Evolutionary conservation across 2,888 invertebrate species (phyloP).

Genomic region (Leucophenga maculata): DNA sequence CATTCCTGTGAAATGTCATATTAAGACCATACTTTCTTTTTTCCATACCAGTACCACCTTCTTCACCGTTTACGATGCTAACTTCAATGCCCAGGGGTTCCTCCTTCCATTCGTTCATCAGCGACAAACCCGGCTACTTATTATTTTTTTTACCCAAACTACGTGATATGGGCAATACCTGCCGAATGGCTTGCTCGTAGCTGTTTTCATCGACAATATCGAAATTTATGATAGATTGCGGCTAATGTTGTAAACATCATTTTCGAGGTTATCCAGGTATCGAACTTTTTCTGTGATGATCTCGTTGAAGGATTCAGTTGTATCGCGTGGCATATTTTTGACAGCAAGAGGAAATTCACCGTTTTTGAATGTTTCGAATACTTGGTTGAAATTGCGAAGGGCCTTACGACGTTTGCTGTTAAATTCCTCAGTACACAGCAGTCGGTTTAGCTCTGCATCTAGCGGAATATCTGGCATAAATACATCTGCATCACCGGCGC

Average conservation of each 20-base stretch:
- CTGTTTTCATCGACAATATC: slow-evolving; percentile 65
- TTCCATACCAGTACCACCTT: no score
- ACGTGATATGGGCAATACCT: not conserved
- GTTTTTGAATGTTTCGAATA: slow-evolving; percentile 73
- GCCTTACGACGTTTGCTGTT: slow-evolving; percentile 76
- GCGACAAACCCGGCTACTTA: not conserved
- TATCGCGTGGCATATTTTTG: slow-evolving; percentile 73
- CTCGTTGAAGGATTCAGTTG: slow-evolving; percentile 55
- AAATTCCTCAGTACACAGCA: slow-evolving; percentile 73
- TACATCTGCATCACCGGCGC: slow-evolving; percentile 86
- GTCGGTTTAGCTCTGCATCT: slow-evolving; percentile 75
- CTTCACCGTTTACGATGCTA: not conserved
- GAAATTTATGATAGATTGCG: slow-evolving; percentile 64
- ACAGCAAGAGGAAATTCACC: slow-evolving; percentile 81
- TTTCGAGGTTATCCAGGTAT: slow-evolving; percentile 74
- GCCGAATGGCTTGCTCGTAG: slow-evolving; percentile 53
- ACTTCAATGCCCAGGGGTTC: not conserved
- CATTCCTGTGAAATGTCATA: no score
- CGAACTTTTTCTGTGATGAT: slow-evolving; percentile 67
- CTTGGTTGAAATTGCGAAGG: slow-evolving; percentile 73
- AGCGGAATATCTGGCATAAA: slow-evolving; percentile 80
- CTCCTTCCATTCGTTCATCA: slow-evolving; percentile 2
- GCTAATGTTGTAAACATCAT: slow-evolving; percentile 70
- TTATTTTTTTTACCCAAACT: not conserved
- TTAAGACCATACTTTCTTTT: no score